These are phyloP conservation scores for Anarsia innoxiella DNA, from an alignment of 2,888 invertebrate genomes.

Conservation along the genomic window DNA sequence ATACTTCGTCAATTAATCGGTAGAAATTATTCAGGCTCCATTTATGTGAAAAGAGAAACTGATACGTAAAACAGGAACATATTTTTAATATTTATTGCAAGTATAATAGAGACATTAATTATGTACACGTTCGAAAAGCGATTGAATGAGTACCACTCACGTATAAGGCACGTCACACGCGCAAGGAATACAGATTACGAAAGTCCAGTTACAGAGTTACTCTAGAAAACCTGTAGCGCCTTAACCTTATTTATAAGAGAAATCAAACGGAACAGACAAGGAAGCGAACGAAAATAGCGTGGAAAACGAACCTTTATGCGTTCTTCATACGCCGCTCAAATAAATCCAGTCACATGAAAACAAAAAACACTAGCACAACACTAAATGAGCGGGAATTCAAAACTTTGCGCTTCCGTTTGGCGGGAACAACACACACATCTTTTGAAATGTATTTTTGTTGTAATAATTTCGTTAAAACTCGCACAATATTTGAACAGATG, in stretches of 20 bases:
- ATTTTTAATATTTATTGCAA: slow-evolving; percentile 40
- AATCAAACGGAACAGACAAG: slow-evolving; percentile 14
- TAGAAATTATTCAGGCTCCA: slow-evolving; percentile 45
- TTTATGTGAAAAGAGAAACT: slow-evolving; percentile 50
- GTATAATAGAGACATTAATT: slow-evolving; percentile 40
- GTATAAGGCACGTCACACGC: slow-evolving; percentile 61
- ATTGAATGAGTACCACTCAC: slow-evolving; percentile 40
- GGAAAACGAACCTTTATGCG: slow-evolving; percentile 15
- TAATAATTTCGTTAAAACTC: slow-evolving; percentile 58
- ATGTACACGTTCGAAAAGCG: slow-evolving; percentile 34
- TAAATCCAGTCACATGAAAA: slow-evolving; percentile 67
- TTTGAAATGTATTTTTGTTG: slow-evolving; percentile 42
- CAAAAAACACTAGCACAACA: slow-evolving; percentile 59
- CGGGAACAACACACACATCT: slow-evolving; percentile 44
- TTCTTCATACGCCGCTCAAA: slow-evolving; percentile 53
- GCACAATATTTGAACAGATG: slow-evolving; percentile 71
- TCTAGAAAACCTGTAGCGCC: slow-evolving; percentile 26
- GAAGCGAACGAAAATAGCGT: slow-evolving; percentile 16
- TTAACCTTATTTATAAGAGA: slow-evolving; percentile 20
- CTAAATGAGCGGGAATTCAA: slow-evolving; percentile 41
- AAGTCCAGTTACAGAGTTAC: slow-evolving; percentile 64
- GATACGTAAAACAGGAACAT: slow-evolving; percentile 40
- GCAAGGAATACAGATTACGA: slow-evolving; percentile 66
- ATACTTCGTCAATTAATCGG: slow-evolving; percentile 32
- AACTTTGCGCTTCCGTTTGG: slow-evolving; percentile 19